Conservation (phyloP, 2,888 invertebrate genomes). For the Thymelicus sylvestris region DNA sequence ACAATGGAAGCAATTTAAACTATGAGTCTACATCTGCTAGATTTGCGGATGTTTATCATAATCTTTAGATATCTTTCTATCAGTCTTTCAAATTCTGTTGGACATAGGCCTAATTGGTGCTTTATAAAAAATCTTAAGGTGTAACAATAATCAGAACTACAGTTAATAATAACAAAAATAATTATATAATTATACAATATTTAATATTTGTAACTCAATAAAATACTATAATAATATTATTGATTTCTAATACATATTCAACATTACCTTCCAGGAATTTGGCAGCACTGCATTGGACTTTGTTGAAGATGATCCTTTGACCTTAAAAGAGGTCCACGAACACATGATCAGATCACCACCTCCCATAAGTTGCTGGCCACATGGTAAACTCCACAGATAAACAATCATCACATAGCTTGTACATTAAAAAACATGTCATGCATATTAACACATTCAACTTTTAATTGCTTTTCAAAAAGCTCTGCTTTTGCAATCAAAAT, state of each 20-base stretch:
- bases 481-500: slow-evolving; percentile 5
- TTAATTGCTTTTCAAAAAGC: slow-evolving; percentile 9
- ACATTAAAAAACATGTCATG: slow-evolving; percentile 2
- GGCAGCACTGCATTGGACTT: slow-evolving; percentile 78
- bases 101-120: no score
- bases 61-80: no score
- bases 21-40: no score
- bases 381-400: slow-evolving; percentile 59
- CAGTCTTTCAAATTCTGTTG: no score
- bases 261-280: slow-evolving; percentile 69
- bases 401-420: background rate
- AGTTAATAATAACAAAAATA: no score
- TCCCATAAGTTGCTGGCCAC: slow-evolving; percentile 89
- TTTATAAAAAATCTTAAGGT: no score
- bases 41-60: no score
- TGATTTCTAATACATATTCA: background rate
- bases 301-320: slow-evolving; percentile 88
- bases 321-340: slow-evolving; percentile 91
- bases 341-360: slow-evolving; percentile 93
- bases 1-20: no score
- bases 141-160: no score
- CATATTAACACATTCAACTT: slow-evolving; percentile 15
- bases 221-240: background rate
- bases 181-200: no score
- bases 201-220: no score